A percentile compares a stretch with the other conserved stretches of the same genome.
Evolutionary conservation across 37 sponge, comb jelly and placozoan genomes (phyloP).

Genomic region (Chondrilla cf. caribensis): DNA sequence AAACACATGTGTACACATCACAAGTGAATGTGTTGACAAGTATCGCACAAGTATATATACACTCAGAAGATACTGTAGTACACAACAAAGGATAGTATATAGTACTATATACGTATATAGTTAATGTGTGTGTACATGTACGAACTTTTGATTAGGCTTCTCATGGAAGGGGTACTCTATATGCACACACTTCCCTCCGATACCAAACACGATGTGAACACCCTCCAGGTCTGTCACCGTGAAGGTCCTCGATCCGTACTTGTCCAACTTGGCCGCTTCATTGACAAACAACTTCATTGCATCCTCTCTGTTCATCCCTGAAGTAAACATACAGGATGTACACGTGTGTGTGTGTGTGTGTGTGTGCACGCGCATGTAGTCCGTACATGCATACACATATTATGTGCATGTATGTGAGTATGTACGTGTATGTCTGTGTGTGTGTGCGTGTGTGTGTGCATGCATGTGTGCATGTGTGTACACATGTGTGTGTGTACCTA

Average conservation of each 20-base stretch:
- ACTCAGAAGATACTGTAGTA: too few relatives aligned
- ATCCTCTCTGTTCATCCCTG: neutral
- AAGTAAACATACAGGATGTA: neutral
- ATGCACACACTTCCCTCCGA: constrained; percentile 35
- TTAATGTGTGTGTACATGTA: too few relatives aligned
- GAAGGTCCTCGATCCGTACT: constrained; percentile 27
- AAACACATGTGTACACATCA: neutral
- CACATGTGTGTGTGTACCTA: neutral
- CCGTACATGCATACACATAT: neutral
- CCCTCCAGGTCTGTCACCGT: constrained; percentile 11
- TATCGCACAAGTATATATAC: too few relatives aligned
- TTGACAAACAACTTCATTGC: neutral
- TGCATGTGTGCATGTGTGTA: neutral
- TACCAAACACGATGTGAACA: constrained; percentile 10
- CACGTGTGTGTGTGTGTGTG: neutral
- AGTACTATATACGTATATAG: too few relatives aligned
- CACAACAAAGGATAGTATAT: too few relatives aligned
- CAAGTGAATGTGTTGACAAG: too few relatives aligned
- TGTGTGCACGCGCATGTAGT: neutral
- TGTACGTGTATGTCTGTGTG: neutral
- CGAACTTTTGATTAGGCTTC: neutral
- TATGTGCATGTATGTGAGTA: neutral
- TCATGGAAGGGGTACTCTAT: neutral
- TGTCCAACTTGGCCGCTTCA: constrained; percentile 17
- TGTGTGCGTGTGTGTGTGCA: neutral